A percentile compares a stretch with the other conserved stretches of the same genome.
phyloP scores from a whole-genome alignment of 1,140 invertebrate genomes.

The Drosophila rhopaloa region DNA sequence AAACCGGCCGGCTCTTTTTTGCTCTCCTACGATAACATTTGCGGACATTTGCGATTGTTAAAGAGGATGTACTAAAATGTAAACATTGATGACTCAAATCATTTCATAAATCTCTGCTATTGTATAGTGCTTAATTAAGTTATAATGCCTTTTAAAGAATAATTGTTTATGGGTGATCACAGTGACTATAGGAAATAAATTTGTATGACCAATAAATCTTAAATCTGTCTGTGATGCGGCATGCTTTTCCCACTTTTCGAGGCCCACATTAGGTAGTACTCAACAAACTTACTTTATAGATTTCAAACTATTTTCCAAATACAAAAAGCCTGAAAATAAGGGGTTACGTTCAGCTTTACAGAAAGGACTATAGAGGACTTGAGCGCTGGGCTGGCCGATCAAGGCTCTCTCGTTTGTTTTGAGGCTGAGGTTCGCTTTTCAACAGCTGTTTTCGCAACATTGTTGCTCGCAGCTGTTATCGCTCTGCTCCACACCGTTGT shows the following conservation, averaged over 20 bases:
- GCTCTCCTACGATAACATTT: constrained; percentile 17
- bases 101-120: too few relatives aligned
- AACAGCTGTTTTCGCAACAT: constrained; percentile 78
- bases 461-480: constrained; percentile 77
- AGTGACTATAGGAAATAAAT: too few relatives aligned
- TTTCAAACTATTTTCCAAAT: too few relatives aligned
- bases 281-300: neutral
- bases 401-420: constrained; percentile 35
- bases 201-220: too few relatives aligned
- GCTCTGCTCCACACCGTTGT: constrained; percentile 26
- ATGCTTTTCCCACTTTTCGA: too few relatives aligned
- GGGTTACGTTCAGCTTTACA: too few relatives aligned
- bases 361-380: neutral
- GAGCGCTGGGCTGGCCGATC: neutral
- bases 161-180: too few relatives aligned
- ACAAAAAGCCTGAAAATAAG: too few relatives aligned
- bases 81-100: too few relatives aligned
- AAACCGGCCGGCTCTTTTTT: constrained; percentile 70
- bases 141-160: too few relatives aligned
- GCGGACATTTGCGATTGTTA: neutral
- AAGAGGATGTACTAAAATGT: neutral
- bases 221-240: too few relatives aligned
- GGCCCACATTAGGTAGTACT: neutral
- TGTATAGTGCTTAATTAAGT: too few relatives aligned
- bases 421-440: constrained; percentile 37